Base-by-base conservation (phyloP, 2,113 vertebrate genomes). In the Channa maculata region DNA sequence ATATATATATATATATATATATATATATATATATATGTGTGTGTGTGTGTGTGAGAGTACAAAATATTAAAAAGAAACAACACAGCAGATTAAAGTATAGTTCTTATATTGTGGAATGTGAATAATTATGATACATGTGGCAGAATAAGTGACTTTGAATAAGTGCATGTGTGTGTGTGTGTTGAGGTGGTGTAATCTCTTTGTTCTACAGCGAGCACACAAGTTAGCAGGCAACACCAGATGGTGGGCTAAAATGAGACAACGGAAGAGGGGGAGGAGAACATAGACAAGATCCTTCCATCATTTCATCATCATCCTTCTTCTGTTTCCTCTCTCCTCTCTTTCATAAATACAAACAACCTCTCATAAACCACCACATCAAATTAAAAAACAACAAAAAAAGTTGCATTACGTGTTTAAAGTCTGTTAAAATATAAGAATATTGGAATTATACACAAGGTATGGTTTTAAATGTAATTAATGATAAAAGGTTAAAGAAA, bases 141-240 rank as follows among this genome's bases (percentile, higher is more conserved):
- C 33, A 60, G 62, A 62, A 71, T 24, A 53, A 64, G 71, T 72
- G 65, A 63, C 65, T 78, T 49, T 61, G 14, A 72, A 63, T 50
- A 12, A 45, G 65, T 13, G 12, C 46, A 45, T 37, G 33, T 24
- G 53, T 48, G 68, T 58, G 41, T 50, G 65, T 45, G 62, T 73
- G 14, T 62, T 44, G 86, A 77, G 67, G 63, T 86, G 65, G 65
- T 81, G 82, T 88, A 81, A 86, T 78, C 84, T 85, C 86, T 91
- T 90, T 92, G 90, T 93, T 89, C 80, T 77, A 83, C 86, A 80
- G 81, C 49, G 58, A 82, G 79, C 59, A 66, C 83, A 90, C 79
- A 84, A 85, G 88, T 91, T 88, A 88, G 85, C 82, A 87, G 80
- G 86, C 83, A 91, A 86, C 89, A 93, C 84, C 92, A 93, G 93